A percentile compares a stretch with the other conserved stretches of the same genome.
Evolutionary conservation across 23 tunicate species (phyloP).

Genomic region (Pegea sp.): DNA sequence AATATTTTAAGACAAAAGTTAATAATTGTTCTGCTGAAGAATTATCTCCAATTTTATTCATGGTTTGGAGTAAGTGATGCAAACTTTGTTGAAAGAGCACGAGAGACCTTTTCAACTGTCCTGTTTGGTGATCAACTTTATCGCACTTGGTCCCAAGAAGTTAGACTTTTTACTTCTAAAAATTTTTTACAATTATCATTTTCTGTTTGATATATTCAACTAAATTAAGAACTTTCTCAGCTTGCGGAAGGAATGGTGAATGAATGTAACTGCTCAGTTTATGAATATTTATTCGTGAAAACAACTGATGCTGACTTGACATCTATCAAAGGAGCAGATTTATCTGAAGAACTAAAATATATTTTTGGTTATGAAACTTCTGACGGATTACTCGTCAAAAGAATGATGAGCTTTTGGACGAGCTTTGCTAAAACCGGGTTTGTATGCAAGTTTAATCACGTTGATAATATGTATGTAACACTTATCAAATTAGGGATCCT

Average conservation of each 20-base stretch:
- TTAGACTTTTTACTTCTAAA: too few relatives aligned
- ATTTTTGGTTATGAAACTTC: constrained; percentile 32
- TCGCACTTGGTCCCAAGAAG: constrained; percentile 63
- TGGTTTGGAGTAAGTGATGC: background rate
- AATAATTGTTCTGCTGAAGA: too few relatives aligned
- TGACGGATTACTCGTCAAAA: constrained; percentile 1
- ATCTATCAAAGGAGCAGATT: background rate
- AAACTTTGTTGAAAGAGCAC: background rate
- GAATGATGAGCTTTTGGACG: constrained; percentile 45
- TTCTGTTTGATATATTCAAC: too few relatives aligned
- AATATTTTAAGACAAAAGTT: too few relatives aligned
- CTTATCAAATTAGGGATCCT: background rate
- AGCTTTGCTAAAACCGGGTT: constrained; percentile 61
- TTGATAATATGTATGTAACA: background rate
- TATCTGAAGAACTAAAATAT: constrained; percentile 20
- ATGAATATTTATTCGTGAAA: constrained; percentile 9
- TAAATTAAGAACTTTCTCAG: background rate
- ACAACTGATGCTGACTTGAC: background rate
- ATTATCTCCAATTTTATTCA: constrained; percentile 14
- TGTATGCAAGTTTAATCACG: background rate
- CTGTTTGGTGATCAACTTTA: constrained; percentile 23
- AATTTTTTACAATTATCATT: too few relatives aligned
- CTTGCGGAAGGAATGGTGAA: background rate
- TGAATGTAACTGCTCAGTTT: constrained; percentile 3
- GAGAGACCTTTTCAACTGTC: background rate